A percentile compares a stretch with the other conserved stretches of the same genome.
These are phyloP conservation scores for Chrysolina oricalcia DNA, from an alignment of 2,888 invertebrate species.

Conservation along the genomic window DNA sequence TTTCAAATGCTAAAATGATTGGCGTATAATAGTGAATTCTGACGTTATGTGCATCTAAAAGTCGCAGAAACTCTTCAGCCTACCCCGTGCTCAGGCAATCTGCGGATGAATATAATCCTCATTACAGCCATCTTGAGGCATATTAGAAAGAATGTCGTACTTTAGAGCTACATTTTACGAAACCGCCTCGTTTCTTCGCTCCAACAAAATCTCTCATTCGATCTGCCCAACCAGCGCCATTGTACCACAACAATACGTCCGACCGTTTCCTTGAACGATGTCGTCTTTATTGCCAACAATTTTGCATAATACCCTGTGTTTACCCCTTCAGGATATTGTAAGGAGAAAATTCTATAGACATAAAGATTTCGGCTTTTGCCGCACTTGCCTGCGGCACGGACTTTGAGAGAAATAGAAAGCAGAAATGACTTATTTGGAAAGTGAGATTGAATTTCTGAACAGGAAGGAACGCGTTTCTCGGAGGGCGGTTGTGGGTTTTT, in stretches of 20 bases:
- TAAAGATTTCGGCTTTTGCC: slow-evolving; percentile 48
- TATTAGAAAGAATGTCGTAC: slow-evolving; percentile 8
- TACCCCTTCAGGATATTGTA: slow-evolving; percentile 56
- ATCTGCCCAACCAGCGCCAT: slow-evolving; percentile 32
- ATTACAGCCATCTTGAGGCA: background rate
- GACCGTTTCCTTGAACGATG: slow-evolving; percentile 55
- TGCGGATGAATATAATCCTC: background rate
- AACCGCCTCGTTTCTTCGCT: background rate
- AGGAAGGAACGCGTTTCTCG: slow-evolving; percentile 16
- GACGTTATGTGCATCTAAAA: no score
- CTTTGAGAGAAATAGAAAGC: slow-evolving; percentile 28
- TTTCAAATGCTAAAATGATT: no score
- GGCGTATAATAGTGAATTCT: no score
- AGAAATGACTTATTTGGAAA: slow-evolving; percentile 34
- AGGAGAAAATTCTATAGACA: slow-evolving; percentile 54
- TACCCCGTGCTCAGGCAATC: no score
- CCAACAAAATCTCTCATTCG: slow-evolving; percentile 27
- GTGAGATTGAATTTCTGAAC: slow-evolving; percentile 28
- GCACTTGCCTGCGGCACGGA: slow-evolving; percentile 20
- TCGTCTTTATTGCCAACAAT: slow-evolving; percentile 47
- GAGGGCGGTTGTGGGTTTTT: slow-evolving; percentile 20
- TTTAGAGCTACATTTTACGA: background rate
- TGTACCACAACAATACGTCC: slow-evolving; percentile 36
- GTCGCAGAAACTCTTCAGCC: no score
- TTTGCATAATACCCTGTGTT: slow-evolving; percentile 59